These are phyloP conservation scores for Mystacornis crossleyi DNA, from an alignment of 2,113 vertebrate species.

Conservation along the genomic window DNA sequence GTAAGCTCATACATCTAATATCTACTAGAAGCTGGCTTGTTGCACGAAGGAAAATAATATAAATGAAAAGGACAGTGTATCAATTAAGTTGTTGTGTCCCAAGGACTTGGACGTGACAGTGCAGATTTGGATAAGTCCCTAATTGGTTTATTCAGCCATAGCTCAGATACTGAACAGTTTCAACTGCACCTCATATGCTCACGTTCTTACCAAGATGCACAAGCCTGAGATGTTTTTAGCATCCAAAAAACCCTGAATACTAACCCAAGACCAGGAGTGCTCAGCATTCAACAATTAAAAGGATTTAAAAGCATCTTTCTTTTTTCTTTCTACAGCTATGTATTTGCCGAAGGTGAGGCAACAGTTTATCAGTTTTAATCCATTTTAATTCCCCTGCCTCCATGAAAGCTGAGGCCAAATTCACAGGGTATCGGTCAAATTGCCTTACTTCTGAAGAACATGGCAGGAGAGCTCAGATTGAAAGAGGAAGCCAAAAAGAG, in stretches of 20 bases:
- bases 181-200: not conserved
- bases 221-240: not conserved
- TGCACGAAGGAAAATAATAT: not conserved
- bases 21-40: not conserved
- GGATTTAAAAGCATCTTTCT: not conserved
- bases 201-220: not conserved
- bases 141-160: not conserved
- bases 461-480: not conserved
- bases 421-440: not conserved
- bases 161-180: not conserved
- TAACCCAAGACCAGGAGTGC: not conserved
- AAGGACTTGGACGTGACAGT: not conserved
- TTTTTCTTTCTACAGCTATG: not conserved
- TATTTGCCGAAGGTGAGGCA: not conserved
- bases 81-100: not conserved
- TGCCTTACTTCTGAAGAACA: not conserved
- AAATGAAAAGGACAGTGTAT: not conserved
- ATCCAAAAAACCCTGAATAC: not conserved
- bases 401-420: not conserved
- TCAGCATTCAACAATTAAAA: not conserved
- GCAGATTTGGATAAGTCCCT: not conserved
- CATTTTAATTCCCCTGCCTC: not conserved
- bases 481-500: not conserved
- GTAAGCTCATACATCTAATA: not conserved
- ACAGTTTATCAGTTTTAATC: not conserved